phyloP scores from a whole-genome alignment of 2,797 vertebrate genomes.

The Euthynnus affinis region DNA sequence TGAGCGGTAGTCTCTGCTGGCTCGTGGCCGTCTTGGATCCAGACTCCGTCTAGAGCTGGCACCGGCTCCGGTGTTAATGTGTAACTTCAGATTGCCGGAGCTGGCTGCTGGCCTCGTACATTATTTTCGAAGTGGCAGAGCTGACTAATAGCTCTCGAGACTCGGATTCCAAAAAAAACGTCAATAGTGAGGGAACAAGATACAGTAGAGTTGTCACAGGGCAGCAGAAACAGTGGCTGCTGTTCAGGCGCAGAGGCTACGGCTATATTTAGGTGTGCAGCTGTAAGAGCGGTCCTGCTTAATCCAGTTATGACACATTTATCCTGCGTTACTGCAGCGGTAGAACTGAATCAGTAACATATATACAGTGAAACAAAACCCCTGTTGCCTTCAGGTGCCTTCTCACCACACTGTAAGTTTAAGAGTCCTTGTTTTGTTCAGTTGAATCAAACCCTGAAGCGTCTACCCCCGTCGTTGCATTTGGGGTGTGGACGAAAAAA shows the following conservation, averaged over 20 bases:
- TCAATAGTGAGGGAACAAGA: constrained; percentile 1
- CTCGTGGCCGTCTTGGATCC: constrained; percentile 25
- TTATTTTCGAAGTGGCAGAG: constrained; percentile 29
- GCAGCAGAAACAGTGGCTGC: not conserved
- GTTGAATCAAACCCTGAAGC: too few relatives aligned
- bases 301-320: constrained; percentile 1
- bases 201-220: not conserved
- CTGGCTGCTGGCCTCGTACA: constrained; percentile 36
- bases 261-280: not conserved
- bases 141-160: constrained; percentile 17
- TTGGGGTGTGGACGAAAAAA: too few relatives aligned
- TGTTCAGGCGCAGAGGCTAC: constrained; percentile 6
- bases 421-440: too few relatives aligned
- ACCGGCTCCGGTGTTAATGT: constrained; percentile 19
- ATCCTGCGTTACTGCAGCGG: not conserved
- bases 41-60: constrained; percentile 21
- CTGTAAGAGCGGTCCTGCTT: not conserved
- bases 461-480: too few relatives aligned
- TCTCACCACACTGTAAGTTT: not conserved
- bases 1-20: constrained; percentile 23
- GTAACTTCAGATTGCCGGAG: constrained; percentile 43
- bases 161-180: constrained; percentile 24
- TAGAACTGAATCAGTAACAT: too few relatives aligned
- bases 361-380: not conserved
- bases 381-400: not conserved